These are phyloP conservation scores for Argyrosomus regius DNA, from an alignment of 2,797 vertebrate species.

Conservation along the genomic window DNA sequence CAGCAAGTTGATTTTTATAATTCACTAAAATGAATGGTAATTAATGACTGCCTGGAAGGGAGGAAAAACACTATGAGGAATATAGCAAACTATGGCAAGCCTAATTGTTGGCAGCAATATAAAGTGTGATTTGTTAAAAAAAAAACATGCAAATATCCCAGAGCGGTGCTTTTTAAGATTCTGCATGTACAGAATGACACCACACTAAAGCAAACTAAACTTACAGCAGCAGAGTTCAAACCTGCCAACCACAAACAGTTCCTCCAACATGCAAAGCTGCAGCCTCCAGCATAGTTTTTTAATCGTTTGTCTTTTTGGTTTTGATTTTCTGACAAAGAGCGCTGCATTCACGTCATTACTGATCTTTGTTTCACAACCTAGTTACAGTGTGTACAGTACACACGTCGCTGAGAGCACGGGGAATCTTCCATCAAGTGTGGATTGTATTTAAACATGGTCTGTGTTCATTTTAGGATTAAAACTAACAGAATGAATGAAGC, in stretches of 20 bases:
- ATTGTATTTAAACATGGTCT: background rate
- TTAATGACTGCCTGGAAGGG: constrained; percentile 61
- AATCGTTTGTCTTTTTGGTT: constrained; percentile 29
- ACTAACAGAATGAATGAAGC: constrained; percentile 11
- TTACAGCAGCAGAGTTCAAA: constrained; percentile 19
- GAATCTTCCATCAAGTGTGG: constrained; percentile 28
- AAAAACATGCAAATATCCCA: constrained; percentile 29
- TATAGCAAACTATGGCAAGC: constrained; percentile 18
- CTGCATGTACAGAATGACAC: constrained; percentile 13
- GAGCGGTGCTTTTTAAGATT: background rate
- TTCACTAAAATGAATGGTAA: constrained; percentile 46
- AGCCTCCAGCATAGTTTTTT: constrained; percentile 26
- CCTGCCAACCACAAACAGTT: constrained; percentile 16
- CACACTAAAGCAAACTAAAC: constrained; percentile 31
- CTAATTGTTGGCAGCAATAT: constrained; percentile 45
- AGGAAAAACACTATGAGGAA: constrained; percentile 26
- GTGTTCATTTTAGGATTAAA: constrained; percentile 3
- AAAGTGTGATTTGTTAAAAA: constrained; percentile 45
- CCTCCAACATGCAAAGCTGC: background rate
- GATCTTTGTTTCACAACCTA: background rate
- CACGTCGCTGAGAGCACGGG: constrained; percentile 9
- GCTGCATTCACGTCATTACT: constrained; percentile 12
- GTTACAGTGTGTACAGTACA: constrained; percentile 24
- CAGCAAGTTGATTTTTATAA: constrained; percentile 47
- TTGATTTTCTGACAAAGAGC: constrained; percentile 25